Percentiles rank a stretch among this genome's conserved stretches.
phyloP scores from a whole-genome alignment of 92 coral and sea anemone genomes.

The Meandrina meandrites region DNA sequence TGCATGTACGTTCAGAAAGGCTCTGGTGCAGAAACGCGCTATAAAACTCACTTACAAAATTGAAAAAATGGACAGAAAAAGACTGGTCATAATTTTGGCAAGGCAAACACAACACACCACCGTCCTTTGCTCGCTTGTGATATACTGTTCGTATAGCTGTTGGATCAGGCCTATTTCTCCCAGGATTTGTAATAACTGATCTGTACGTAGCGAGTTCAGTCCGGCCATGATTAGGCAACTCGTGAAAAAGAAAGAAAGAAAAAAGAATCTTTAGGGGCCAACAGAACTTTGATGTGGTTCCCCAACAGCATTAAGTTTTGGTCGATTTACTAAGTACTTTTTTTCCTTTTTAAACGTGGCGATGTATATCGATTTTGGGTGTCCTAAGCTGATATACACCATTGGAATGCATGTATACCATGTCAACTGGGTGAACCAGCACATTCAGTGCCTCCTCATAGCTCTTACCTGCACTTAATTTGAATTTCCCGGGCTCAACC shows the following conservation, averaged over 20 bases:
- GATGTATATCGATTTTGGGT: slow-evolving; percentile 4
- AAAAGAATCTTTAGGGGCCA: too few species aligned
- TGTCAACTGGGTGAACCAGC: background rate
- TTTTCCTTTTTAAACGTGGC: background rate
- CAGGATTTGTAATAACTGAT: too few species aligned
- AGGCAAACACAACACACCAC: background rate
- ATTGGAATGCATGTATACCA: background rate
- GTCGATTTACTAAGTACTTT: too few species aligned
- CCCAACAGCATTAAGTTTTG: too few species aligned
- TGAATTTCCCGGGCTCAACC: too few species aligned
- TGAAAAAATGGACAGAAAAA: background rate
- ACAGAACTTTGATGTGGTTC: too few species aligned
- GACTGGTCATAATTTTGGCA: background rate
- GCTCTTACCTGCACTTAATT: slow-evolving; percentile 13
- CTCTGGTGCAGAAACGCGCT: background rate
- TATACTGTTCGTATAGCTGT: background rate
- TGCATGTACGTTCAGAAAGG: too few species aligned
- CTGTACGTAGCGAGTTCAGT: background rate
- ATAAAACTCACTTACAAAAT: background rate
- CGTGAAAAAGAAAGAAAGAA: background rate
- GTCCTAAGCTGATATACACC: slow-evolving; percentile 22
- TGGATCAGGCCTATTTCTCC: background rate
- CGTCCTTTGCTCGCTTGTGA: background rate
- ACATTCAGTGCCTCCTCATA: background rate
- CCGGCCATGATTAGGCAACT: background rate